Conservation (phyloP, 2,113 vertebrate genomes). For the Thalassoma bifasciatum region DNA sequence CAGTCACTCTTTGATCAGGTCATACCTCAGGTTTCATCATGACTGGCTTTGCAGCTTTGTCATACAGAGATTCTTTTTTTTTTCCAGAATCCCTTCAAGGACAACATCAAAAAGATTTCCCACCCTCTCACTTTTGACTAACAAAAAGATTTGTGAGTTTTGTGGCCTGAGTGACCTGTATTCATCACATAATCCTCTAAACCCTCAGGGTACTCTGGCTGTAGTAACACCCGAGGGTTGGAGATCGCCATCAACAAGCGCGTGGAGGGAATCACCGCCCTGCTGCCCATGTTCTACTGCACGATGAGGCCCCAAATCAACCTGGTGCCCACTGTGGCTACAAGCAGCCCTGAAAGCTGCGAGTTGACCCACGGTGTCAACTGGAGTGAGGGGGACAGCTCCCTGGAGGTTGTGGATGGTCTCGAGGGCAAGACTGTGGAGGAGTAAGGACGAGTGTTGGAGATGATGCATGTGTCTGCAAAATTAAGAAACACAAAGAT, state of each 20-base stretch:
- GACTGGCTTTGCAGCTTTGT: too few relatives aligned
- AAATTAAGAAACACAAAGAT: not conserved
- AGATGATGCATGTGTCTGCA: not conserved
- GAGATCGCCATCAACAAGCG: constrained; percentile 89
- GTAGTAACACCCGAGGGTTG: constrained; percentile 86
- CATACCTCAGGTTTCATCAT: too few relatives aligned
- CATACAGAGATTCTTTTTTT: too few relatives aligned
- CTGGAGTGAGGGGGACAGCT: constrained; percentile 89
- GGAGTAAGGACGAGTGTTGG: constrained; percentile 80
- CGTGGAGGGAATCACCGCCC: constrained; percentile 85
- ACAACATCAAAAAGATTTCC: too few relatives aligned
- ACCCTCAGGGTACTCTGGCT: constrained; percentile 85
- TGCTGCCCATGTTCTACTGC: constrained; percentile 90
- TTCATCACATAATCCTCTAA: not conserved
- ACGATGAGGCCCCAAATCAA: constrained; percentile 87
- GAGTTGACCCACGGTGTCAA: constrained; percentile 84
- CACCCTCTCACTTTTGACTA: too few relatives aligned
- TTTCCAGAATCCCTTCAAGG: too few relatives aligned
- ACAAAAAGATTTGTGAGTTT: too few relatives aligned
- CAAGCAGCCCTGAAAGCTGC: constrained; percentile 9
- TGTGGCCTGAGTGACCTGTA: too few relatives aligned
- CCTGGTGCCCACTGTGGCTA: constrained; percentile 81
- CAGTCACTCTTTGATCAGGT: too few relatives aligned
- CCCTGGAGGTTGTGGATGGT: constrained; percentile 90
- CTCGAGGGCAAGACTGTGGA: constrained; percentile 87